Percentiles rank a stretch among this genome's conserved stretches.
Evolutionary conservation across 2,888 invertebrate genomes (phyloP).

Genomic region (Hipparchia sbordonii): DNA sequence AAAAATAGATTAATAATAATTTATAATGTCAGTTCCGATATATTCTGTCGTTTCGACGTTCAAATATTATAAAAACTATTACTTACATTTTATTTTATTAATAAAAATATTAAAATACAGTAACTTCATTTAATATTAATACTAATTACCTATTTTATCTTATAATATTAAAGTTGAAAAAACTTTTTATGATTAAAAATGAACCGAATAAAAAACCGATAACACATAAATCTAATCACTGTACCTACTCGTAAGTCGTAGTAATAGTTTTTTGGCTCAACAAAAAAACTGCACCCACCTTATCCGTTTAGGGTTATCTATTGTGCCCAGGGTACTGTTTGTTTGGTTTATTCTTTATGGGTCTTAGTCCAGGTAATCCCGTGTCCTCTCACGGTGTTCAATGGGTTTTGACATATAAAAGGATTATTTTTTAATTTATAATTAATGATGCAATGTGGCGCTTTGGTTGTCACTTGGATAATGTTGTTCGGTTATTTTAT

Average conservation of each 20-base stretch:
- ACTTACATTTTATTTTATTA: too few species aligned
- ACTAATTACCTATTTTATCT: too few species aligned
- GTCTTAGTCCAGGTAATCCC: conserved; percentile 78
- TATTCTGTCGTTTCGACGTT: too few species aligned
- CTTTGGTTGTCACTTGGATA: conserved; percentile 40
- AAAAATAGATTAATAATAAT: too few species aligned
- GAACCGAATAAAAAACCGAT: not conserved
- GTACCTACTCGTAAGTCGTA: not conserved
- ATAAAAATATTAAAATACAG: too few species aligned
- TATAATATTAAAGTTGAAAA: too few species aligned
- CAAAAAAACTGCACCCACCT: conserved; percentile 47
- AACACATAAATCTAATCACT: conserved; percentile 12
- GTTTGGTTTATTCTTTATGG: conserved; percentile 68
- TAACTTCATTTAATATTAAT: too few species aligned
- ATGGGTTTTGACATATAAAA: conserved; percentile 78
- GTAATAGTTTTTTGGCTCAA: not conserved
- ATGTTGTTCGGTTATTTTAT: conserved; percentile 7
- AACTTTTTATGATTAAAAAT: too few species aligned
- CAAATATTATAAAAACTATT: too few species aligned
- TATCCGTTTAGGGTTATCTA: conserved; percentile 59
- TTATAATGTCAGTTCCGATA: too few species aligned
- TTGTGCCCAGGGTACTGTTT: conserved; percentile 60
- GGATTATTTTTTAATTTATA: conserved; percentile 81
- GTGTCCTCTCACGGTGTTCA: conserved; percentile 68
- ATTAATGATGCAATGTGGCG: conserved; percentile 71